These are phyloP conservation scores for Lypha dubia DNA, from an alignment of 2,888 invertebrate species.

Conservation along the genomic window DNA sequence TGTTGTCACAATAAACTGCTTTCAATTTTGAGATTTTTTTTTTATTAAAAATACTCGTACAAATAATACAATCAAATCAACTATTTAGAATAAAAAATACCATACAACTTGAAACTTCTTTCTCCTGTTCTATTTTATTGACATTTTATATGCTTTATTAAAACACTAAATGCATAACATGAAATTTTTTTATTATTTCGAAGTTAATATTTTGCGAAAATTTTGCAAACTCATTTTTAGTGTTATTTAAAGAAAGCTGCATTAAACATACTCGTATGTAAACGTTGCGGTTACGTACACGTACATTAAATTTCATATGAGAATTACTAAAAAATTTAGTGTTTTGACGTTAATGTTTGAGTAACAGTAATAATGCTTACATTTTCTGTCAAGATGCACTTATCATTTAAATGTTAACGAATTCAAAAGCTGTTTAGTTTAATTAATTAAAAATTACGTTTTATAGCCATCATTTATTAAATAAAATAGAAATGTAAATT, in stretches of 20 bases:
- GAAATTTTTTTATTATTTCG: too few relatives aligned
- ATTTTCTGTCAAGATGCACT: background rate
- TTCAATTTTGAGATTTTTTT: too few relatives aligned
- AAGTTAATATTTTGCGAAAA: too few relatives aligned
- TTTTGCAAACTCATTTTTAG: too few relatives aligned
- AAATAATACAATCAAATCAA: background rate
- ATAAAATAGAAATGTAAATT: background rate
- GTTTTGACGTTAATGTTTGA: background rate
- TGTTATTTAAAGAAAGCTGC: too few relatives aligned
- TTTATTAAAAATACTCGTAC: background rate
- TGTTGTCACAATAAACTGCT: background rate
- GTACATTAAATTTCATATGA: too few relatives aligned
- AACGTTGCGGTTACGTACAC: too few relatives aligned
- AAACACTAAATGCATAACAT: too few relatives aligned
- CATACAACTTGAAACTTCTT: background rate
- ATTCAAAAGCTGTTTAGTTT: background rate
- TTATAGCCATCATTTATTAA: background rate
- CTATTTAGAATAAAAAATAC: background rate
- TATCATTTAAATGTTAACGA: conserved; percentile 7
- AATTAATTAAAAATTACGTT: too few relatives aligned
- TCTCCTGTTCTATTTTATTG: background rate
- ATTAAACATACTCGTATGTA: too few relatives aligned
- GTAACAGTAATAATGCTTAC: background rate
- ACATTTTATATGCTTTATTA: background rate
- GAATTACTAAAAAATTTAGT: too few relatives aligned